Conservation (phyloP, 2,797 vertebrate species). For the Coregonus suidteri region DNA sequence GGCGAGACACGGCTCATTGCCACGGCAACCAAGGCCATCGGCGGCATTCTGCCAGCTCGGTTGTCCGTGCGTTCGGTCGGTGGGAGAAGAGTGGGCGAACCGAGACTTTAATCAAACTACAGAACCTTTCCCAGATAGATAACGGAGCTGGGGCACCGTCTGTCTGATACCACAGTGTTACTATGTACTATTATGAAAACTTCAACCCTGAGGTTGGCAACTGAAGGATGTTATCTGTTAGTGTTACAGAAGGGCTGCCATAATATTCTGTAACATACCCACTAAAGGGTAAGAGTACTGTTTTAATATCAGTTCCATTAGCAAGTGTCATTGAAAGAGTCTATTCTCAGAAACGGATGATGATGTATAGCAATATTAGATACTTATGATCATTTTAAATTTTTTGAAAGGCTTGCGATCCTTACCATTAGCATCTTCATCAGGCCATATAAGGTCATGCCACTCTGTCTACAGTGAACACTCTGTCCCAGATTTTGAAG, state of each 20-base stretch:
- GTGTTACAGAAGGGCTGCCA: too few species aligned
- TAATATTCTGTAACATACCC: too few species aligned
- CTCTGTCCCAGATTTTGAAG: conserved; percentile 30
- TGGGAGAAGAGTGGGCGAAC: conserved; percentile 37
- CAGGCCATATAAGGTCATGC: conserved; percentile 28
- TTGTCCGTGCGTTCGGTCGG: conserved; percentile 3
- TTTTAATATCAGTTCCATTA: too few species aligned
- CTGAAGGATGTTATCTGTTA: too few species aligned
- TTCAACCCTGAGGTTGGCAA: too few species aligned
- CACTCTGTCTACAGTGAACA: conserved; percentile 23
- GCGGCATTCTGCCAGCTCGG: conserved; percentile 14
- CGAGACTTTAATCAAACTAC: conserved; percentile 19
- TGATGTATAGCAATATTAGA: background rate
- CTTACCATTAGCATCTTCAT: background rate
- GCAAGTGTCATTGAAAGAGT: background rate
- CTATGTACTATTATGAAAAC: background rate
- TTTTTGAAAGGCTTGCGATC: conserved; percentile 1
- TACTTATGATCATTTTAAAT: background rate
- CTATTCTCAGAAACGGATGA: background rate
- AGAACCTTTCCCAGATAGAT: background rate
- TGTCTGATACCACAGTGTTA: background rate
- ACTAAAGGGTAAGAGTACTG: too few species aligned
- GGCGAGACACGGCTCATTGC: conserved; percentile 24
- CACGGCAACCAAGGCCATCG: conserved; percentile 9
- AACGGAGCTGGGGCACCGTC: background rate